Conservation (phyloP, 1,140 invertebrate species). For the Drosophila kanapiae region DNA sequence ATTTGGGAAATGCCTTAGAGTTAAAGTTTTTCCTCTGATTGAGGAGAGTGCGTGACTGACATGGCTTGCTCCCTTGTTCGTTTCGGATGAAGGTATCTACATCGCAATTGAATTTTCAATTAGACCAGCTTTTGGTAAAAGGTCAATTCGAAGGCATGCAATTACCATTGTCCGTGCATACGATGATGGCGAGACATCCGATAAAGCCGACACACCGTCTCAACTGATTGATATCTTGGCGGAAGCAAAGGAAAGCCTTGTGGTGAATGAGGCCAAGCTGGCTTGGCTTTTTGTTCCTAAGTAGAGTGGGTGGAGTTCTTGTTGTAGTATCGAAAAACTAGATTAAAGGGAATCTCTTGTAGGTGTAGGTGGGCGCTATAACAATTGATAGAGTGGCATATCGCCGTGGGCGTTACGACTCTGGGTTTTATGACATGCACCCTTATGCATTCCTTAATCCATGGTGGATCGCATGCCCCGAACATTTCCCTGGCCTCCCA, state of each 20-base stretch:
- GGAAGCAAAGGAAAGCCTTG: neutral
- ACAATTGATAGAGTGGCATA: too few species aligned
- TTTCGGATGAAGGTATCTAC: neutral
- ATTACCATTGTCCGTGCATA: slow-evolving; percentile 1
- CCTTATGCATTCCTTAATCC: neutral
- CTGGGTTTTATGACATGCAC: too few species aligned
- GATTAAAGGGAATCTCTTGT: neutral
- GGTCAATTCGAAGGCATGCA: neutral
- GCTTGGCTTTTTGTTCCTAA: neutral
- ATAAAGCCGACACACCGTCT: too few species aligned
- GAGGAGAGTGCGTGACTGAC: neutral
- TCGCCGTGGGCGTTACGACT: too few species aligned
- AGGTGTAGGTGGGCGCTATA: too few species aligned
- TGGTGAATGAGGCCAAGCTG: neutral
- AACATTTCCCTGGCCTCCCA: neutral
- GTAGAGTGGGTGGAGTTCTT: neutral
- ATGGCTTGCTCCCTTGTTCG: neutral
- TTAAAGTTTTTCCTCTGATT: too few species aligned
- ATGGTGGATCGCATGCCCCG: neutral
- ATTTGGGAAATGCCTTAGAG: neutral
- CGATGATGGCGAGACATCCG: neutral
- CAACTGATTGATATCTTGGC: neutral
- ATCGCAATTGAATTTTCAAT: slow-evolving; percentile 4
- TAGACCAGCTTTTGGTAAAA: neutral
- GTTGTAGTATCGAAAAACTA: neutral